Base-by-base conservation (phyloP, 2,113 vertebrate genomes). In the Perca flavescens region DNA sequence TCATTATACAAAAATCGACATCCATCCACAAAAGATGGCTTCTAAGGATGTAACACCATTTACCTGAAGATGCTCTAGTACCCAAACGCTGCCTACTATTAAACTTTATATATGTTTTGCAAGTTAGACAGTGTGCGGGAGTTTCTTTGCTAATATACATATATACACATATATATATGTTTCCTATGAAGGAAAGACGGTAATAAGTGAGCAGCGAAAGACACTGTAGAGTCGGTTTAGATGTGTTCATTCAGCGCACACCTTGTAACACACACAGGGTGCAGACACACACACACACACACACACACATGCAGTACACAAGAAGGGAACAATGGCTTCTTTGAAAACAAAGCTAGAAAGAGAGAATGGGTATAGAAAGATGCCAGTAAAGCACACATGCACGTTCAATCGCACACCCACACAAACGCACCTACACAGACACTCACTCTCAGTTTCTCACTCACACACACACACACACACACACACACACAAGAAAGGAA, bases 401-500 rank as follows among this genome's bases (percentile, higher is more conserved):
- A 77, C 60, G 72, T 13, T 6, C 77, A 84, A 66, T 74, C 85
- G 43, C 82, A 85, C 75, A 81, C 85, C 58, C 81, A 89, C 85
- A 88, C 79, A 85, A 16, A 79, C n/a, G 14, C 86, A 90, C 86
- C 72, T 80, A 82, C 25, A 25, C 25, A 25, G 25, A 79, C 74
- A 4, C 58, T n/a, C 61, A 9, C 8, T 40, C 36, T 36, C 25
- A 25, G 36, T 40, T 40, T 40, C 36, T 2, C 17, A 80, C 72
- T 76, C 77, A 80, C 77, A 79, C 52, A 67, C 73, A 74, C 54
- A 47, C 64, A 70, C 75, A 78, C 15, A 79, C 72, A 50, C 31
- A 66, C 73, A 71, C 86, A 66, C 71, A 64, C 57, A 89, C 87
- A 89, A 88, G 84, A 91, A 89, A 90, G 80, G 75, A 89, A 19